These are phyloP conservation scores for Xanthia icteritia DNA, from an alignment of 2,888 invertebrate genomes.

Conservation along the genomic window DNA sequence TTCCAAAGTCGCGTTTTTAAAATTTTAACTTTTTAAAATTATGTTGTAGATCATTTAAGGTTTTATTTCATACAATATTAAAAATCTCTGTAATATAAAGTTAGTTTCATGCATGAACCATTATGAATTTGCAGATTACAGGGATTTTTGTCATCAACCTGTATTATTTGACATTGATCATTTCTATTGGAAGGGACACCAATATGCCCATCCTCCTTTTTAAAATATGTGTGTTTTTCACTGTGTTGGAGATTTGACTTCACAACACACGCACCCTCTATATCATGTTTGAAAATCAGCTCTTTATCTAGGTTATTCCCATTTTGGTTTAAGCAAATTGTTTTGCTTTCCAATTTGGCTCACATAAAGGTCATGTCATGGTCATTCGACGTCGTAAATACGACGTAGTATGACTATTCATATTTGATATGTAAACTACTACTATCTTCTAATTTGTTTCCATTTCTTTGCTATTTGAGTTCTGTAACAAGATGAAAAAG, in stretches of 20 bases:
- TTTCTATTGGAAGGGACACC: no score
- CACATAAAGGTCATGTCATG: background rate
- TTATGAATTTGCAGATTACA: no score
- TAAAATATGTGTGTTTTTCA: background rate
- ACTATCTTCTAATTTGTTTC: conserved; percentile 2
- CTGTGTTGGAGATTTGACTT: background rate
- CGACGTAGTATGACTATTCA: background rate
- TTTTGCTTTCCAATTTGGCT: conserved; percentile 20
- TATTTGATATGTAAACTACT: conserved; percentile 8
- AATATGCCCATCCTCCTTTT: no score
- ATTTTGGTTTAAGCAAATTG: conserved; percentile 13
- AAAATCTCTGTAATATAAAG: no score
- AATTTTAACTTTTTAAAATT: no score
- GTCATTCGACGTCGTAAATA: background rate
- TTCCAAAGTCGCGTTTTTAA: no score
- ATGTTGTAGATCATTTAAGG: no score
- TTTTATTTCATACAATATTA: no score
- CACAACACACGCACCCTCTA: background rate
- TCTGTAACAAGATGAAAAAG: conserved; percentile 16
- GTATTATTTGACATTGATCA: no score
- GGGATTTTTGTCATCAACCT: no score
- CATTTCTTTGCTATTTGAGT: conserved; percentile 7
- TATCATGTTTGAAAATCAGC: background rate
- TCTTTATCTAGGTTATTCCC: background rate
- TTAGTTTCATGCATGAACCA: no score